Base-by-base conservation (phyloP, 2,888 invertebrate species). In the Psylliodes chrysocephalus region DNA sequence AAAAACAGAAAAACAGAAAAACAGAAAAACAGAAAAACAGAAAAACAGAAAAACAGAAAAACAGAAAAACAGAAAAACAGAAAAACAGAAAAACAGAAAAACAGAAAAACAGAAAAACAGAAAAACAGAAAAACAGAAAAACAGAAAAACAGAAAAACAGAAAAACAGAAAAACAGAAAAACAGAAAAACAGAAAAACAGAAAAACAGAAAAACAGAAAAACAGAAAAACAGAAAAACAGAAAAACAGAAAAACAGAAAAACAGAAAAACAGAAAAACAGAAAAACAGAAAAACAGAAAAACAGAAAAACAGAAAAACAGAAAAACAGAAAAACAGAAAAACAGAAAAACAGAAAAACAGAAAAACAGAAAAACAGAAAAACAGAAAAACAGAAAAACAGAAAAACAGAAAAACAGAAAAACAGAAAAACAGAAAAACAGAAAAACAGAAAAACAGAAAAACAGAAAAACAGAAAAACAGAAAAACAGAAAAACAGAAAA, bases 181-280 rank as follows among this genome's bases (percentile, higher is more conserved):
- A 60, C 42, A 53, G 42, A 53, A 28, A 53, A 30, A 60, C 60
- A 47, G 22, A 66, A 10, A 54, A 55, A 55, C 62, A 62, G 62
- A 62, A 52, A 62, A 55, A 62, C 62, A 55, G 62, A 62, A 52
- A 62, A 55, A 62, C 62, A 62, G 62, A 62, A 52, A 55, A 55
- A 62, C 62, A 62, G 62, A 62, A 52, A 62, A 55, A 62, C 62
- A 55, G 62, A 62, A 52, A 62, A 55, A 62, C 62, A 62, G 62
- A 62, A 52, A 55, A 55, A 62, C 62, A 62, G 62, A 62, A 52
- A 62, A 55, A 62, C 62, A 55, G 62, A 62, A 52, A 62, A 55
- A 62, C 62, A 62, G 62, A 62, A 52, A 55, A 55, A 62, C 62
- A 62, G 62, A 62, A 52, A 62, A 55, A 62, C 62, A 55, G 62